Base-by-base conservation (phyloP, 2,888 invertebrate species). In the Ormia ochracea region DNA sequence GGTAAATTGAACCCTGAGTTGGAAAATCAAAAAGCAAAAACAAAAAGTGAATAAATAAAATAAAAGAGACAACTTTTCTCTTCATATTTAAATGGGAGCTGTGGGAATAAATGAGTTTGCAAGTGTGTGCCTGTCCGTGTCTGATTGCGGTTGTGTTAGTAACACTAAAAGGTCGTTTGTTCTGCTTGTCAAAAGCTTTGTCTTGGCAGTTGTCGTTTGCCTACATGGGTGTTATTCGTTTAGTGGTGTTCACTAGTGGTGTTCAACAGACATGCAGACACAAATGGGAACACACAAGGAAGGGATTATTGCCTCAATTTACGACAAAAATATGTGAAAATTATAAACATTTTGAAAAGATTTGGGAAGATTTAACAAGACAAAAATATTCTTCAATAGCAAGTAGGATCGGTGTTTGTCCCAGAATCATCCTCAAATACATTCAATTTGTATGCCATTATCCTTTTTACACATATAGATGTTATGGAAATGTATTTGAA, bases 231-330 rank as follows among this genome's bases (percentile, higher is more conserved):
- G 43, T 45, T 50, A 6, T 12, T 63, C 9, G 36, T 31, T 38
- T 54, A n/a, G 7, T 50, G 5, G 4, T 41, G 23, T 66, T 61
- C 61, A 72, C 61, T n/a, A n/a, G n/a, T n/a, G n/a, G n/a, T n/a
- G 68, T 66, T 2, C 4, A 9, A 31, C 50, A 52, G 0, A 52
- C 31, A 28, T 26, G 14, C 23, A 52, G 7, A 26, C 45, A 45
- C 17, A 17, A 7, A 45, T 21, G 3, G n/a, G n/a, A n/a, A n/a
- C 28, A 38, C n/a, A 68, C 70, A 77, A 65, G 31, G 43, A 65
- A 63, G 70, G 69, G 69, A 77, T 77, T 77, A 77, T 72, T 77
- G 65, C 77, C 66, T 66, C 52, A 78, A 72, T 78, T 59, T 66
- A 61, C 59, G 31, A 66, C 45, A 66, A 38, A 72, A 72, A 59